A percentile compares a stretch with the other conserved stretches of the same genome.
Evolutionary conservation across 2,113 vertebrate genomes (phyloP).

Genomic region (Zootoca vivipara): DNA sequence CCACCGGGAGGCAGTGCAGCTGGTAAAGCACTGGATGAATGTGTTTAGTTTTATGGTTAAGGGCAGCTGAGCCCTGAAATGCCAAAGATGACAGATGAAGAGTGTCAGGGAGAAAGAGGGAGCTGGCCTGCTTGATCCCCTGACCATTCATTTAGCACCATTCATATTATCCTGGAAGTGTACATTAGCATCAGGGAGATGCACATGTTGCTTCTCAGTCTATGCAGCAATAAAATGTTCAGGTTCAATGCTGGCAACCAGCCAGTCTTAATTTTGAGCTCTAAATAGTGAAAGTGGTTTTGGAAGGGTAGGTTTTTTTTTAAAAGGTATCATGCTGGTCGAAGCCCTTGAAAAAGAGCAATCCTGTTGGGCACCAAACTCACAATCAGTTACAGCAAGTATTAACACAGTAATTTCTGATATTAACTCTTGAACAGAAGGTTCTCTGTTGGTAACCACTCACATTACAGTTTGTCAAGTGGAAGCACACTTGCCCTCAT

Average conservation of each 20-base stretch:
- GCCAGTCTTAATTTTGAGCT: not conserved
- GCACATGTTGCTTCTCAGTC: not conserved
- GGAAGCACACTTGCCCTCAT: not conserved
- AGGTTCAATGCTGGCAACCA: not conserved
- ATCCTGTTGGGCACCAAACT: not conserved
- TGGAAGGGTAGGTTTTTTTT: not conserved
- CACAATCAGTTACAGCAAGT: not conserved
- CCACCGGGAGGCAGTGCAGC: too few relatives aligned
- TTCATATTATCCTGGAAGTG: not conserved
- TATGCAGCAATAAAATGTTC: not conserved
- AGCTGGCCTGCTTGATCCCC: not conserved
- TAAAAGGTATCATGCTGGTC: not conserved
- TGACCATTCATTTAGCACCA: not conserved
- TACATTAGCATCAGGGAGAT: not conserved
- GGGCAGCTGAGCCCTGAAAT: not conserved
- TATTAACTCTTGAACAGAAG: not conserved
- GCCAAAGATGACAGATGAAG: not conserved
- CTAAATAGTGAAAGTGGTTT: not conserved
- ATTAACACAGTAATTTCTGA: not conserved
- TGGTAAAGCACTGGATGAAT: too few relatives aligned
- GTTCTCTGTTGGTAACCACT: not conserved
- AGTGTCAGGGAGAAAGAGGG: not conserved
- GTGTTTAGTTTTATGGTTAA: too few relatives aligned
- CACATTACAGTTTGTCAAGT: not conserved
- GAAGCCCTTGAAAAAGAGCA: not conserved